These are phyloP conservation scores for Bombus turneri DNA, from an alignment of 1,140 invertebrate genomes.

Conservation along the genomic window DNA sequence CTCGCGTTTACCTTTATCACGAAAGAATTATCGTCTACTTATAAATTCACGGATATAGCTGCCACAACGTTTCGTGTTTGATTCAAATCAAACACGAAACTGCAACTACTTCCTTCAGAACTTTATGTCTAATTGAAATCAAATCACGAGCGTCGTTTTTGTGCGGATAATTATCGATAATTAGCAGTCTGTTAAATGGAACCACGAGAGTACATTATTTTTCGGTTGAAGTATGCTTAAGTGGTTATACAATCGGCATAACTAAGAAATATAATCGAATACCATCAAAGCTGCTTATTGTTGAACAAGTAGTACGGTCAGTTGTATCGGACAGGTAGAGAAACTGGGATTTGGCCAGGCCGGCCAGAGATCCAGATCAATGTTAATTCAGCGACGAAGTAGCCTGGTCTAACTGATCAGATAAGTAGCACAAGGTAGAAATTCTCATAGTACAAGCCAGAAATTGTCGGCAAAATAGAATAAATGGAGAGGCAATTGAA, in stretches of 20 bases:
- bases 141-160: neutral
- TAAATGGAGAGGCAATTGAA: neutral
- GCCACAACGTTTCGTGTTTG: neutral
- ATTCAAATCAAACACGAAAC: neutral
- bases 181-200: neutral
- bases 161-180: neutral
- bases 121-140: neutral
- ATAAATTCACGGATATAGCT: neutral
- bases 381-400: neutral
- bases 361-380: neutral
- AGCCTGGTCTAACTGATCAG: neutral
- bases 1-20: neutral
- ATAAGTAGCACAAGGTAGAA: neutral
- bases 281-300: neutral
- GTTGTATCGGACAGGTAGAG: neutral
- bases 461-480: neutral
- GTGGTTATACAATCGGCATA: neutral
- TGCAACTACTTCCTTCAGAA: neutral
- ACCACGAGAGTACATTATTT: neutral
- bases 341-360: neutral
- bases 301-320: neutral
- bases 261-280: neutral
- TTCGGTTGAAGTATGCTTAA: neutral
- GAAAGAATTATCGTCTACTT: constrained; percentile 1
- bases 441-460: neutral